Conservation (phyloP, 1,140 invertebrate species). For the Drosophila burlai region DNA sequence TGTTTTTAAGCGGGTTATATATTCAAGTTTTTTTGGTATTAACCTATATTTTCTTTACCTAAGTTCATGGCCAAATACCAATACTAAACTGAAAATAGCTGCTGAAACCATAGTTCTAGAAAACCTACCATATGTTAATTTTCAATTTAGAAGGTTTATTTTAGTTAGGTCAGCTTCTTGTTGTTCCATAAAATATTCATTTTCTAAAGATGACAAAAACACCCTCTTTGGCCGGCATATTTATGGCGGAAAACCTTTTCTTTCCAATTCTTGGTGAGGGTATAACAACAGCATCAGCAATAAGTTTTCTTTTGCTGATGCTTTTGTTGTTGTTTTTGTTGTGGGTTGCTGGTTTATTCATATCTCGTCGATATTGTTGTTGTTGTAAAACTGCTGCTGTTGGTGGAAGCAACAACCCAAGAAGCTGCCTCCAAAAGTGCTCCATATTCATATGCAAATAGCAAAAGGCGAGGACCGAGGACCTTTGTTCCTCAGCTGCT, state of each 20-base stretch:
- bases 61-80: not conserved
- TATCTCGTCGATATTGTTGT: conserved; percentile 51
- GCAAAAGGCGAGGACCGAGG: conserved; percentile 55
- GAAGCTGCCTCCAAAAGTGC: conserved; percentile 55
- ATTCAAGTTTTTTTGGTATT: not conserved
- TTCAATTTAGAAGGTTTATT: conserved; percentile 3
- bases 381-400: conserved; percentile 33
- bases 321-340: conserved; percentile 45
- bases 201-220: conserved; percentile 9
- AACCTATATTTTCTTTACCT: too few relatives aligned
- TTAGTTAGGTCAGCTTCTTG: conserved; percentile 11
- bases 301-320: conserved; percentile 45
- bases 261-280: conserved; percentile 18
- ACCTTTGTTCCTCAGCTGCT: conserved; percentile 62
- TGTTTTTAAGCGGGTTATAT: not conserved
- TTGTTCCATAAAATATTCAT: conserved; percentile 8
- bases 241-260: conserved; percentile 11
- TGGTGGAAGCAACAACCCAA: conserved; percentile 57
- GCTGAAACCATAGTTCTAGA: too few relatives aligned
- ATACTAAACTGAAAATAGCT: not conserved
- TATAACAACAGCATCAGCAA: conserved; percentile 49
- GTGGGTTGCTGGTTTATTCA: conserved; percentile 62
- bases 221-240: conserved; percentile 2
- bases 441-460: conserved; percentile 80
- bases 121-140: not conserved